Evolutionary conservation across 2,113 vertebrate genomes (phyloP).

Genomic region (Leptobrachium leishanense): DNA sequence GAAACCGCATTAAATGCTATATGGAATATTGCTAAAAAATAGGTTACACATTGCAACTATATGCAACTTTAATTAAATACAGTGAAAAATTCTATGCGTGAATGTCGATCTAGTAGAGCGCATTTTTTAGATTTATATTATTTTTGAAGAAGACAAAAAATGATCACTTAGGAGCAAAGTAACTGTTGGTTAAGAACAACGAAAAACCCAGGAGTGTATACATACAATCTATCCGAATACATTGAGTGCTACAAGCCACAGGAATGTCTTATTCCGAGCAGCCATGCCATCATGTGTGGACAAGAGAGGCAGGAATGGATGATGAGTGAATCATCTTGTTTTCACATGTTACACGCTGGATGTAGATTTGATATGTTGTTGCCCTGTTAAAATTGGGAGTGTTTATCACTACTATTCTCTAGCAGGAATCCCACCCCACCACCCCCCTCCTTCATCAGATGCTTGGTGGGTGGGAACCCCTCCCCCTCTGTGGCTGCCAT

Average conservation of each 20-base stretch:
- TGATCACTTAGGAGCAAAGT: too few relatives aligned
- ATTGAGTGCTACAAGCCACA: background rate
- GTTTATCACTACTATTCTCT: constrained; percentile 24
- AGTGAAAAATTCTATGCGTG: too few relatives aligned
- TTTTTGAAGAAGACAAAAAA: too few relatives aligned
- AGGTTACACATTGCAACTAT: too few relatives aligned
- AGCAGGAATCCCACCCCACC: constrained; percentile 43
- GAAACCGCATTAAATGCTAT: too few relatives aligned
- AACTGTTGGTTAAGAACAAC: too few relatives aligned
- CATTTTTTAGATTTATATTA: too few relatives aligned
- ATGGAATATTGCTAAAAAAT: too few relatives aligned
- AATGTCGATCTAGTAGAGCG: too few relatives aligned
- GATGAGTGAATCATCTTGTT: constrained; percentile 11
- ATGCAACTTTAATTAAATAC: too few relatives aligned
- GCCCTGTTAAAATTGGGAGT: background rate
- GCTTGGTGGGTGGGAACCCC: constrained; percentile 32
- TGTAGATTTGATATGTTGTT: constrained; percentile 19
- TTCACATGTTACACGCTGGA: constrained; percentile 2
- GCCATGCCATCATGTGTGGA: background rate
- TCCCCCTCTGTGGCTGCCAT: constrained; percentile 41
- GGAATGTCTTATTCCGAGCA: background rate
- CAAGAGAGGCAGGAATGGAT: constrained; percentile 3
- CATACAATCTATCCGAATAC: too few relatives aligned
- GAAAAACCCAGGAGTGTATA: too few relatives aligned
- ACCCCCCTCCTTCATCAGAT: constrained; percentile 23